These are phyloP conservation scores for Zele albiditarsus DNA, from an alignment of 2,888 invertebrate species.

Conservation along the genomic window DNA sequence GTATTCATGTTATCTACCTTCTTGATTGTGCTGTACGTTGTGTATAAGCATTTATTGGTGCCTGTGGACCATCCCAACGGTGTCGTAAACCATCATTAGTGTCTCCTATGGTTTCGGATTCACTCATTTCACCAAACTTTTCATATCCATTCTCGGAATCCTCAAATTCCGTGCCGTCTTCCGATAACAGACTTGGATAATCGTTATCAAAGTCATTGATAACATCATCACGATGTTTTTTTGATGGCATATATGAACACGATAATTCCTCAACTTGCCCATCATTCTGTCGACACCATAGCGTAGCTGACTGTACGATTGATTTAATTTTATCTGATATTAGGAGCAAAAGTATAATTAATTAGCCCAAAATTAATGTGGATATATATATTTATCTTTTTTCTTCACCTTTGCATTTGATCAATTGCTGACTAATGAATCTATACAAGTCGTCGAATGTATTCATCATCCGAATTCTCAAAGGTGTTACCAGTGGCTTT, in stretches of 20 bases:
- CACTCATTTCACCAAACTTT: constrained; percentile 36
- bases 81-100: constrained; percentile 50
- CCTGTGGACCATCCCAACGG: constrained; percentile 41
- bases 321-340: constrained; percentile 53
- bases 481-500: constrained; percentile 17
- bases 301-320: constrained; percentile 50
- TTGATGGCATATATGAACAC: constrained; percentile 64
- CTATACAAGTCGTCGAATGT: constrained; percentile 36
- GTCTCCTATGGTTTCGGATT: constrained; percentile 52
- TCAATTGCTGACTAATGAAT: constrained; percentile 39
- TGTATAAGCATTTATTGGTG: constrained; percentile 30
- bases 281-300: constrained; percentile 54
- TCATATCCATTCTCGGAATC: constrained; percentile 38
- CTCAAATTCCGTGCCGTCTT: constrained; percentile 53
- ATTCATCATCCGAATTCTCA: constrained; percentile 32
- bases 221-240: constrained; percentile 57
- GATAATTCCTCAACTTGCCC: constrained; percentile 62
- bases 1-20: constrained; percentile 53
- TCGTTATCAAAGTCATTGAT: constrained; percentile 49
- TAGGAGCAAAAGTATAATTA: constrained; percentile 11
- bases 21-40: constrained; percentile 46
- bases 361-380: background rate
- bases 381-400: background rate
- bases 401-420: constrained; percentile 47
- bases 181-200: constrained; percentile 53